Evolutionary conservation across 1,140 invertebrate genomes (phyloP).

Genomic region (Drosophila ambigua): DNA sequence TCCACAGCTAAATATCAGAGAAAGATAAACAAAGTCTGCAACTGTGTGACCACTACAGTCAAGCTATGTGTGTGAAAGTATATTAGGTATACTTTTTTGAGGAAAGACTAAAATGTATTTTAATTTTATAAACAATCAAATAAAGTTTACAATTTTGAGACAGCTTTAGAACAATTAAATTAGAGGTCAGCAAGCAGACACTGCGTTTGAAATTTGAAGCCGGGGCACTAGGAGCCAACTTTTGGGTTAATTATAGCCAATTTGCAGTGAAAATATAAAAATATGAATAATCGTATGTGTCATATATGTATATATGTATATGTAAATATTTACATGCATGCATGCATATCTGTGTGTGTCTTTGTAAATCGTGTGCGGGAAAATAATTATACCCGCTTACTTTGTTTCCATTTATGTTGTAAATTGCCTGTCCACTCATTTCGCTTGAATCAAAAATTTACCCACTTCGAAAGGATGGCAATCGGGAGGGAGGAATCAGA

Average conservation of each 20-base stretch:
- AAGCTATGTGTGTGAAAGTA: too few species aligned
- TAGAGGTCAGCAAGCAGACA: too few species aligned
- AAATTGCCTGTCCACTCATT: constrained; percentile 20
- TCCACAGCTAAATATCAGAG: background rate
- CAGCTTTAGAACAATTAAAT: too few species aligned
- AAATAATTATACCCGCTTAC: constrained; percentile 5
- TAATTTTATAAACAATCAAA: too few species aligned
- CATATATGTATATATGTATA: background rate
- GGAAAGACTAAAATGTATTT: too few species aligned
- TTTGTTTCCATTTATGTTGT: constrained; percentile 14
- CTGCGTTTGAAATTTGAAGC: too few species aligned
- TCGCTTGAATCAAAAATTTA: constrained; percentile 29
- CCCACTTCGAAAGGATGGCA: constrained; percentile 4
- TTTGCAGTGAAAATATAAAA: constrained; percentile 4
- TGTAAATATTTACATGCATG: background rate
- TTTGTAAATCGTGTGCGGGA: background rate
- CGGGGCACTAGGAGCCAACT: too few species aligned
- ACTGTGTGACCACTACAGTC: too few species aligned
- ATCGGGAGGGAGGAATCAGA: too few species aligned
- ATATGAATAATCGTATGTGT: background rate
- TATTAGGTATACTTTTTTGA: too few species aligned
- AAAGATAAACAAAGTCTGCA: too few species aligned
- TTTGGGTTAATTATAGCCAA: background rate
- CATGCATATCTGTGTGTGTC: background rate
- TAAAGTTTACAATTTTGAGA: too few species aligned